Evolutionary conservation across 2,888 invertebrate genomes (phyloP), one percentile per base, ranked within the genome.

Genomic region (Lucinisca nassula): DNA sequence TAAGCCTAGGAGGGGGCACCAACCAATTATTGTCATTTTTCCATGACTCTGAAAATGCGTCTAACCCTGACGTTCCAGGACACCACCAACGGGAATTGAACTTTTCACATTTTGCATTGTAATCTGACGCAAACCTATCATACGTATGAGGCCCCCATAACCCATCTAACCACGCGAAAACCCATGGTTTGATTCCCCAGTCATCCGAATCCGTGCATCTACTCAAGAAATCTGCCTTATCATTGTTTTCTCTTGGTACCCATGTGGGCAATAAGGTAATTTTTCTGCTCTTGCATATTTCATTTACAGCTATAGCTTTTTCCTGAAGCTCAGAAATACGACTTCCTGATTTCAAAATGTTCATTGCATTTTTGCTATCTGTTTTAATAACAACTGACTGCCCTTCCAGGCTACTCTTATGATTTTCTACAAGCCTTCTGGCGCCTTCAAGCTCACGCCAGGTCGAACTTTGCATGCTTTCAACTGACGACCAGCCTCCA

Each of bases 391-490:
- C 17, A 4, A 67, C 32, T 12, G 32, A 21, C 67, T 14, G 32
- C 32, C 67, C 67, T 67, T 67, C 35, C 14, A 67, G 35, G 35
- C 17, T 35, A 6, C 1, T 35, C 12, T 14, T 14, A 17, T 21
- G 21, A 35, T 21, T 10, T 10, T 35, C 35, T 4, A 90, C 24
- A 2, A 82, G 45, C 49, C 84, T 78, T 49, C 76, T 58, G 17
- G 88, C 82, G n/a, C 85, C 81, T 61, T 85, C 76, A 17, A 90
- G 72, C 70, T 89, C 86, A 35, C 87, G 24, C 88, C 89, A 89
- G 6, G 88, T 91, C 24, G 89, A 91, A 67, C 86, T 89, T 40
- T 70, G 40, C 14, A 24, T 61, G 30, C 37, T 61, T 75, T 89
- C 89, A 14, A 32, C 12, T n/a, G 49, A 61, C 45, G 78, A 77